Percentiles rank a stretch among this genome's conserved stretches.
phyloP scores from a whole-genome alignment of 2,797 vertebrate genomes.

The Choloepus didactylus region DNA sequence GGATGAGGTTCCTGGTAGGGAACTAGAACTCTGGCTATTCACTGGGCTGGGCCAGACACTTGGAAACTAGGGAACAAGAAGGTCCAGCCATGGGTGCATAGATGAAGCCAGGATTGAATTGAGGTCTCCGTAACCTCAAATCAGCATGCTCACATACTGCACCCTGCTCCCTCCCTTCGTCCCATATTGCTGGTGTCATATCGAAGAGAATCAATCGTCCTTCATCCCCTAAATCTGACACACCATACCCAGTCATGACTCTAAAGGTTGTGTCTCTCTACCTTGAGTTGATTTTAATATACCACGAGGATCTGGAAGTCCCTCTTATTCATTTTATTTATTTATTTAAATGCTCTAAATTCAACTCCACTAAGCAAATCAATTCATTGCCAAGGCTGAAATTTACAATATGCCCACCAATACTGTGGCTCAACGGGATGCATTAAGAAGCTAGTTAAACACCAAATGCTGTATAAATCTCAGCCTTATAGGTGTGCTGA shows the following conservation, averaged over 20 bases:
- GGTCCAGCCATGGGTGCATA: not conserved
- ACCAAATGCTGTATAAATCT: conserved; percentile 83
- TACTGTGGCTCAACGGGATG: conserved; percentile 75
- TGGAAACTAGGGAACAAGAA: not conserved
- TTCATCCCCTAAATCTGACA: not conserved
- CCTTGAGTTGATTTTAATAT: conserved; percentile 78
- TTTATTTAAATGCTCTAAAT: conserved; percentile 83
- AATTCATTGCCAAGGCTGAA: conserved; percentile 74
- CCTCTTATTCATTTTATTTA: conserved; percentile 78
- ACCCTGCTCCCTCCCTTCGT: not conserved
- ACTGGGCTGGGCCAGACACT: not conserved
- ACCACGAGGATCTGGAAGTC: conserved; percentile 42
- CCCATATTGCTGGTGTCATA: too few relatives aligned
- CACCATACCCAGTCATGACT: not conserved
- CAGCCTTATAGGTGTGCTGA: conserved; percentile 83
- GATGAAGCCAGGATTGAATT: not conserved
- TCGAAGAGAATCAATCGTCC: not conserved
- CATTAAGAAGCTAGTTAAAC: conserved; percentile 85
- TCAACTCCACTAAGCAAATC: conserved; percentile 83
- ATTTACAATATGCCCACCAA: conserved; percentile 80
- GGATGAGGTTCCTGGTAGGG: not conserved
- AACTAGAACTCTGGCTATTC: not conserved
- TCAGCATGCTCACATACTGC: rapidly evolving
- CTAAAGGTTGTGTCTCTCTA: not conserved
- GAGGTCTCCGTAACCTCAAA: not conserved